These are phyloP conservation scores for Dioctria linearis DNA, from an alignment of 2,888 invertebrate species.

Conservation along the genomic window DNA sequence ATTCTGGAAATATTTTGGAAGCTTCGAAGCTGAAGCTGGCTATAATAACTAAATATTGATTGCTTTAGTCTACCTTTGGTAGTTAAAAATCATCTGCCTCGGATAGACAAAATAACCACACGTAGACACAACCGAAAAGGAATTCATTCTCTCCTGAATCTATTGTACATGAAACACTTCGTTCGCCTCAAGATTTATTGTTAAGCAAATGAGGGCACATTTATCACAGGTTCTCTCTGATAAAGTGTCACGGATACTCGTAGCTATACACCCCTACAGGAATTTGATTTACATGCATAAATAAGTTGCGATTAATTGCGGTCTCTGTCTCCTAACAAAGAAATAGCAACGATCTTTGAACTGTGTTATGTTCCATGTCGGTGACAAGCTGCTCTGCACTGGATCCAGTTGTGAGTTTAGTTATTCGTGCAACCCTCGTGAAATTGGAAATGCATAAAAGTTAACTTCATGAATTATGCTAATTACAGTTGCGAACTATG, in stretches of 20 bases:
- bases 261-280: neutral
- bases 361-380: neutral
- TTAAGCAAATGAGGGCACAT: constrained; percentile 34
- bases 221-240: constrained; percentile 13
- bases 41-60: constrained; percentile 15
- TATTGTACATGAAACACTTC: neutral
- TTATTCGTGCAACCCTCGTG: no score
- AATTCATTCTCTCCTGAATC: no score
- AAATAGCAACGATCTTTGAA: neutral
- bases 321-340: neutral
- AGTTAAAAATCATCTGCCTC: constrained; percentile 15
- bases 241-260: constrained; percentile 14
- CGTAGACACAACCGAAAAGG: neutral
- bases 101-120: neutral
- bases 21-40: neutral
- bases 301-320: constrained; percentile 14
- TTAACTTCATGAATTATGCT: neutral
- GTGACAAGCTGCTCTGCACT: neutral
- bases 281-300: constrained; percentile 36
- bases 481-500: neutral
- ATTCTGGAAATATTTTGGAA: constrained; percentile 19
- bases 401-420: neutral
- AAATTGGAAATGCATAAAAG: no score
- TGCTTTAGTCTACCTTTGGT: neutral
- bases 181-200: constrained; percentile 13